A percentile compares a stretch with the other conserved stretches of the same genome.
Conservation (phyloP, 2,888 invertebrate species). For the Mantis religiosa region DNA sequence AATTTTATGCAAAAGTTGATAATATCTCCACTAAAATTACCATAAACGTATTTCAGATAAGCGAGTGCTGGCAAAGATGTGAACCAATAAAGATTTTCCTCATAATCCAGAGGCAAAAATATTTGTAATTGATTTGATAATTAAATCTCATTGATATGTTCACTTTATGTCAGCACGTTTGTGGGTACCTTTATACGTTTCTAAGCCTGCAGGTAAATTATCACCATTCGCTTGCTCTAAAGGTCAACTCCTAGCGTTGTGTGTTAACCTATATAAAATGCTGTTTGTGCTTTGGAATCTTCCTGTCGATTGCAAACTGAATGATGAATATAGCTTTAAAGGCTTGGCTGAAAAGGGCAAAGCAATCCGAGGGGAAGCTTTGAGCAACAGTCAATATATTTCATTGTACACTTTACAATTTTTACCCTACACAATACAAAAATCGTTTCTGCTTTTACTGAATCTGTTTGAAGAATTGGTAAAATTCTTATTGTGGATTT, state of each 20-base stretch:
- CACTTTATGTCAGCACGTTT: not conserved
- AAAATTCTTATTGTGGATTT: no score
- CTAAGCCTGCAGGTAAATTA: not conserved
- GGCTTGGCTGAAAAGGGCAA: not conserved
- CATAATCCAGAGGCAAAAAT: no score
- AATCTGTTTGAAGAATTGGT: no score
- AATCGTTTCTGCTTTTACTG: no score
- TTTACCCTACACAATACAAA: no score
- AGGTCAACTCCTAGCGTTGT: not conserved
- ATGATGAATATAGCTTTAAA: not conserved
- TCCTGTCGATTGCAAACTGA: not conserved
- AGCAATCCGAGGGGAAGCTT: not conserved
- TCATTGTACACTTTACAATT: no score
- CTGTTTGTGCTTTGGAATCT: not conserved
- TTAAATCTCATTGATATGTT: not conserved
- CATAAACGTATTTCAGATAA: no score
- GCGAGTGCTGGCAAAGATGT: no score
- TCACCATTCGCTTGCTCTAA: not conserved
- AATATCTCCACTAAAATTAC: no score
- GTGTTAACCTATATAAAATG: not conserved
- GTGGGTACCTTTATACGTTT: not conserved
- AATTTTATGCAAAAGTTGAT: no score
- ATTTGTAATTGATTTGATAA: not conserved
- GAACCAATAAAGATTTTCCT: no score
- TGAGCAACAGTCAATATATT: not conserved